phyloP scores from a whole-genome alignment of 92 coral and sea anemone genomes.

The Plumapathes pennacea region DNA sequence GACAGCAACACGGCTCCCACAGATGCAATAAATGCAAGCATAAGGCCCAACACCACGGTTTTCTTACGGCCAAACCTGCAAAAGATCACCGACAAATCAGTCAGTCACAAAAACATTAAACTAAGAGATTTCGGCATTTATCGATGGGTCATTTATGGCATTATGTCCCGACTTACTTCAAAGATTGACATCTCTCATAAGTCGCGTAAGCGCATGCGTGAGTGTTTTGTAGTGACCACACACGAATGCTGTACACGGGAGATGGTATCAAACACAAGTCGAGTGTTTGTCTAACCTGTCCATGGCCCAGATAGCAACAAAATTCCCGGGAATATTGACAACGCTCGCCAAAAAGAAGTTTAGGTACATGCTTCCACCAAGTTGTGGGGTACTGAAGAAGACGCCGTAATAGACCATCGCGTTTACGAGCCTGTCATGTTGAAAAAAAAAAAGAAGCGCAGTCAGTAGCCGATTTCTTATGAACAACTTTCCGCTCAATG shows the following conservation, averaged over 20 bases:
- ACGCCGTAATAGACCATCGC: constrained; percentile 85
- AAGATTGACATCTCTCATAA: too few relatives aligned
- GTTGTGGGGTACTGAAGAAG: constrained; percentile 67
- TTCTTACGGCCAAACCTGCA: constrained; percentile 71
- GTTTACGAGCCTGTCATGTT: constrained; percentile 57
- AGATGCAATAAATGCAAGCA: constrained; percentile 71
- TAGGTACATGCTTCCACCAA: constrained; percentile 85
- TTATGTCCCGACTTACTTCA: too few relatives aligned
- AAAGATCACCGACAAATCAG: neutral
- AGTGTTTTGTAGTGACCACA: too few relatives aligned
- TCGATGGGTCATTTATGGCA: too few relatives aligned
- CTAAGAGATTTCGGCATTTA: too few relatives aligned
- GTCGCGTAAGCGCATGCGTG: too few relatives aligned
- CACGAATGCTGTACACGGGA: neutral
- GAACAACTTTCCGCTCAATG: neutral
- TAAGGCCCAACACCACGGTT: constrained; percentile 59
- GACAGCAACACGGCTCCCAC: constrained; percentile 64
- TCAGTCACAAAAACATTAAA: neutral
- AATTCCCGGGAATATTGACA: constrained; percentile 76
- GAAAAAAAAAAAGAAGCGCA: neutral
- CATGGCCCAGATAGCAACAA: constrained; percentile 44
- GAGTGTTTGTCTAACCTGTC: constrained; percentile 42
- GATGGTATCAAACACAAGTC: neutral
- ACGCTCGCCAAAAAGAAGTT: constrained; percentile 72
- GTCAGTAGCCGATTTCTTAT: neutral